These are phyloP conservation scores for Mirza zaza DNA, from an alignment of 2,113 vertebrate species.

Conservation along the genomic window DNA sequence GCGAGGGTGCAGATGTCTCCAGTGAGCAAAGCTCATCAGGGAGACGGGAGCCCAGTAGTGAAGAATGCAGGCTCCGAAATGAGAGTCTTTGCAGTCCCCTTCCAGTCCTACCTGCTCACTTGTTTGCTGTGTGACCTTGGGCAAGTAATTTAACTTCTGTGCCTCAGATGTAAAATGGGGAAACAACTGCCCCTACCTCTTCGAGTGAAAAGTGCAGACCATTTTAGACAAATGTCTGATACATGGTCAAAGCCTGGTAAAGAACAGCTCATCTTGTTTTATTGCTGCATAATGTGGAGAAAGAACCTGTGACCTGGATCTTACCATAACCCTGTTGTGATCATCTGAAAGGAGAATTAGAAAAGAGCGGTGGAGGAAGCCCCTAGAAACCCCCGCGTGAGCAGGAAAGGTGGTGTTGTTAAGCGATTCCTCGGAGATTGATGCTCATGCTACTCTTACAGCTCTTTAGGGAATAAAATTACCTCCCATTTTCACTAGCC, in stretches of 20 bases:
- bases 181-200: neutral
- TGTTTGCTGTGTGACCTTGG: neutral
- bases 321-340: neutral
- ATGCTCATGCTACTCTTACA: neutral
- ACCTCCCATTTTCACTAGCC: constrained; percentile 31
- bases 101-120: neutral
- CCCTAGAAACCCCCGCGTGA: neutral
- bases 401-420: neutral
- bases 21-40: neutral
- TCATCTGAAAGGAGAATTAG: neutral
- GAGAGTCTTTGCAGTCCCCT: neutral
- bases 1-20: neutral
- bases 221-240: neutral
- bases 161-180: neutral
- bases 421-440: constrained; percentile 13
- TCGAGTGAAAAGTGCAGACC: neutral
- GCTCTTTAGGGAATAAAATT: constrained; percentile 65
- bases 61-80: neutral
- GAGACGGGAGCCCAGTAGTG: neutral
- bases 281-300: neutral
- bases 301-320: neutral
- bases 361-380: neutral
- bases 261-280: neutral
- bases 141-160: neutral
- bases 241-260: neutral